Base-by-base conservation (phyloP, 2,113 vertebrate genomes). In the Varanus salvator region DNA sequence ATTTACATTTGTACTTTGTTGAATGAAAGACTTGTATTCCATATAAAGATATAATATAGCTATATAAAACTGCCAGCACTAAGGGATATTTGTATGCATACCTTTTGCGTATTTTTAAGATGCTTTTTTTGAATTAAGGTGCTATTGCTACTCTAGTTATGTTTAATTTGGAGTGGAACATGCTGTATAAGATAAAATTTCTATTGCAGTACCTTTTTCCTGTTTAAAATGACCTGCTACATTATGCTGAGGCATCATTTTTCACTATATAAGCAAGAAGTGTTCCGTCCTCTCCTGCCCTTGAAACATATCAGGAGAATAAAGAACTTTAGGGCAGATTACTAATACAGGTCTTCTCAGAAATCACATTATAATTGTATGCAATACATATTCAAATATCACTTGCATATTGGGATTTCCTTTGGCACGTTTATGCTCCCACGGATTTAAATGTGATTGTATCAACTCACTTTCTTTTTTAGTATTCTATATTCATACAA, bases 391-490 rank as follows among this genome's bases (percentile, higher is more conserved):
- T 6, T 76, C 25, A 66, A 90, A 75, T 89, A 57, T 14, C 25
- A 66, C 44, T 94, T 93, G 89, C 76, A 89, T 92, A 93, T 87
- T 94, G 0, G 0, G 50, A 90, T 93, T 93, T 80, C 93, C 78
- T 86, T 89, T 25, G 0, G 75, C 48, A 90, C 60, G 93, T 94
- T 93, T 93, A 87, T 92, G 88, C 78, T 95, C 92, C 93, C 86
- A 93, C 93, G 92, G 93, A 92, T 94, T 94, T 95, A 76, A 66
- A 85, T 85, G 80, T 93, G 91, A 96, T 96, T 44, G 89, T 94
- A 96, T 97, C 96, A 95, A 91, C 93, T 96, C 95, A 92, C 90
- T 94, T 89, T 68, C n/a, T 7, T 95, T 44, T 92, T 96, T 94
- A 92, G 94, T 94, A 95, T 94, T 95, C 91, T 93, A 74, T 95